A percentile compares a stretch with the other conserved stretches of the same genome.
phyloP scores from a whole-genome alignment of 1,140 invertebrate genomes.

The Ostrea edulis region DNA sequence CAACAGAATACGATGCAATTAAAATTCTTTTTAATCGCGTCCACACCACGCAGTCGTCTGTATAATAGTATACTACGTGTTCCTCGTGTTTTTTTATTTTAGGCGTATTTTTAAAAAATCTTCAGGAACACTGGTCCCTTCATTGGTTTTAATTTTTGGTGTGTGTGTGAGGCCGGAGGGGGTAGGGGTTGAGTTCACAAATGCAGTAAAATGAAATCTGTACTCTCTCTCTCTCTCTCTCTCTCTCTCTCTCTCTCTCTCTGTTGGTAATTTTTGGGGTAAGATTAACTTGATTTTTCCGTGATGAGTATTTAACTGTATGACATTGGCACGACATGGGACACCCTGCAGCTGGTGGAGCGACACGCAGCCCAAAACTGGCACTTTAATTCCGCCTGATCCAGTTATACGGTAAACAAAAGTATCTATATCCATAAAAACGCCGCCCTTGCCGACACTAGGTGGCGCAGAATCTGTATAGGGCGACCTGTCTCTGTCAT shows the following conservation, averaged over 20 bases:
- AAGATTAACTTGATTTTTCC: neutral
- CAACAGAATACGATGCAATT: neutral
- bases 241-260: neutral
- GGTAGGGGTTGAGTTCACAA: no score
- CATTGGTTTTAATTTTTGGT: no score
- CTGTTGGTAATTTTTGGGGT: neutral
- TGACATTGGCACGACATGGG: neutral
- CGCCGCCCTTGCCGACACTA: neutral
- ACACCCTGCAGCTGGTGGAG: neutral
- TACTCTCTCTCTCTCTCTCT: neutral
- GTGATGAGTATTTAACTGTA: neutral
- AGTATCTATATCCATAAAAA: neutral
- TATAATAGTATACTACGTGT: neutral
- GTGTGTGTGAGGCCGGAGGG: no score
- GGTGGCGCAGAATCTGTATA: neutral
- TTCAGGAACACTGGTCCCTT: no score
- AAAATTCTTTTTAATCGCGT: constrained; percentile 4
- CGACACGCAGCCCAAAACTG: neutral
- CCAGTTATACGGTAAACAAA: neutral
- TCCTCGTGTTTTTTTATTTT: neutral
- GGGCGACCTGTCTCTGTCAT: neutral
- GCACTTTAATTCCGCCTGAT: neutral
- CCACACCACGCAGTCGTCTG: neutral
- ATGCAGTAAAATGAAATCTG: no score
- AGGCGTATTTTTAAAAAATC: neutral